These are phyloP conservation scores for Eurypyga helias DNA, from an alignment of 2,113 vertebrate genomes.

Conservation along the genomic window DNA sequence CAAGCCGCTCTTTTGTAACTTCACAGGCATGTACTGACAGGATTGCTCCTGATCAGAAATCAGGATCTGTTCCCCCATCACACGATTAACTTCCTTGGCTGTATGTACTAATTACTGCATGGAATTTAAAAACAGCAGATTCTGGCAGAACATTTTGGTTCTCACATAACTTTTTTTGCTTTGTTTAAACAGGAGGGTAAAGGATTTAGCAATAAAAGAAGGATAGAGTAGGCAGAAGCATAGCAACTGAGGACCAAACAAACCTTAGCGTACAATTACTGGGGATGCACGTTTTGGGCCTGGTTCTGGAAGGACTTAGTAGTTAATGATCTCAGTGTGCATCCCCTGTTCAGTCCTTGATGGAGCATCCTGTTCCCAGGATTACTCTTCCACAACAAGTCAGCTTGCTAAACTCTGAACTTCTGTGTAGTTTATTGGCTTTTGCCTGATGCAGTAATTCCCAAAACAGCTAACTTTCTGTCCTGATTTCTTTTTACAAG, in stretches of 20 bases:
- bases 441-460: neutral
- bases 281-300: neutral
- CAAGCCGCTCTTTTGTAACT: neutral
- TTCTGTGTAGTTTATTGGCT: neutral
- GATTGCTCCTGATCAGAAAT: constrained; percentile 8
- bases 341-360: neutral
- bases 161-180: neutral
- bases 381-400: neutral
- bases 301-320: neutral
- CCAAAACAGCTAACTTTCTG: neutral
- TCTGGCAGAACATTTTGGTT: constrained; percentile 61
- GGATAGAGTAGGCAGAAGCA: neutral
- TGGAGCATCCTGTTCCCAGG: neutral
- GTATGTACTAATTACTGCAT: constrained; percentile 26
- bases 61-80: neutral
- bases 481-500: neutral
- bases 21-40: neutral
- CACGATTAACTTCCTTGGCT: constrained; percentile 24
- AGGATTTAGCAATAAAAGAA: neutral
- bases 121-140: constrained; percentile 50
- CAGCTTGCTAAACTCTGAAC: neutral
- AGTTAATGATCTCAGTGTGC: neutral
- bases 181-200: neutral
- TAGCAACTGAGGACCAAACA: neutral
- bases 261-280: neutral